These are phyloP conservation scores for Carcharodon carcharias DNA, from an alignment of 2,797 vertebrate species.

Conservation along the genomic window DNA sequence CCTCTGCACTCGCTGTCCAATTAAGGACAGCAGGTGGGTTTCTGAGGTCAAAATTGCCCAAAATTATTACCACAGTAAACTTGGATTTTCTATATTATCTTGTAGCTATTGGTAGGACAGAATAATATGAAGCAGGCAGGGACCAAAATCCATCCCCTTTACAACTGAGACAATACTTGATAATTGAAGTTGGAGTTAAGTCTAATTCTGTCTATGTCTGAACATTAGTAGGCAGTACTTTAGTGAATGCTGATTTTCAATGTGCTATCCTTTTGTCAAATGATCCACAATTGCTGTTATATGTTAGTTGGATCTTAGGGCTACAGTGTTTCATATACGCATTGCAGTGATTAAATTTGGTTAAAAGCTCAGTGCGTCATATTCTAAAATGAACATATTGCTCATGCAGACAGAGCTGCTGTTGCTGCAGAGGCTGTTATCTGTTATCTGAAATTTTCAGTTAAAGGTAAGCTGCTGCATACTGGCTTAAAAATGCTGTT, in stretches of 20 bases:
- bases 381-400: not conserved
- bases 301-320: not conserved
- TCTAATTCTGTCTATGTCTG: not conserved
- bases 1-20: too few relatives aligned
- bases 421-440: not conserved
- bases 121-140: not conserved
- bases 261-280: not conserved
- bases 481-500: not conserved
- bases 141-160: not conserved
- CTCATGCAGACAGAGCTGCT: not conserved
- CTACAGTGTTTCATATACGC: not conserved
- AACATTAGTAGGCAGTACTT: not conserved
- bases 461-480: not conserved
- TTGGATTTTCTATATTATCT: not conserved
- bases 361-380: not conserved
- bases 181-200: not conserved
- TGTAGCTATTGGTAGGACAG: not conserved
- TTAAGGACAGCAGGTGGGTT: not conserved
- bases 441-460: not conserved
- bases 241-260: not conserved
- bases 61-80: not conserved
- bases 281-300: not conserved
- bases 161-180: not conserved
- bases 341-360: not conserved
- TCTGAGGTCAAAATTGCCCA: not conserved